Evolutionary conservation across 2,888 invertebrate species (phyloP).

Genomic region (Caenorhabditis afra): DNA sequence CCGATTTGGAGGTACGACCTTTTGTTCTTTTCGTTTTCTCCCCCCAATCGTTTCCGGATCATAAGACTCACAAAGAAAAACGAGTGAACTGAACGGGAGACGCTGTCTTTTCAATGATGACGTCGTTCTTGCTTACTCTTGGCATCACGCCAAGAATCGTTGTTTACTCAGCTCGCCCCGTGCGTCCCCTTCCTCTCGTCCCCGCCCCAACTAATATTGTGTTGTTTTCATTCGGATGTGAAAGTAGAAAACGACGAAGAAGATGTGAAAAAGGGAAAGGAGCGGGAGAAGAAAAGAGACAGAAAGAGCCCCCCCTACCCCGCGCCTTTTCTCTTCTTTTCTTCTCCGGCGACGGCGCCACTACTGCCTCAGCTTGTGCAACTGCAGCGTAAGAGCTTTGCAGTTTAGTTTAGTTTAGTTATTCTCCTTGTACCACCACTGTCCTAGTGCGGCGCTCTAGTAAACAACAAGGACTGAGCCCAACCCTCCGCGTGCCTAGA

Average conservation of each 20-base stretch:
- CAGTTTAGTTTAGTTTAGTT: slow-evolving; percentile 54
- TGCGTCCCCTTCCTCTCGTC: slow-evolving; percentile 8
- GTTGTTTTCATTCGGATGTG: slow-evolving; percentile 38
- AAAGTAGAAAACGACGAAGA: too few relatives aligned
- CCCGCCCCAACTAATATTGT: slow-evolving; percentile 43
- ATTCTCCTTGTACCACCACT: slow-evolving; percentile 47
- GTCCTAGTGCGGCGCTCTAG: slow-evolving; percentile 28
- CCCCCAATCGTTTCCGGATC: too few relatives aligned
- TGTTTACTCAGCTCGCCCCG: slow-evolving; percentile 37
- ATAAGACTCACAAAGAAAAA: too few relatives aligned
- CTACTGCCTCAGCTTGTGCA: too few relatives aligned
- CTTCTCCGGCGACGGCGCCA: too few relatives aligned
- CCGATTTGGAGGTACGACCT: slow-evolving; percentile 43
- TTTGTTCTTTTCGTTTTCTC: background rate
- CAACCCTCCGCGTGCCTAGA: slow-evolving; percentile 26
- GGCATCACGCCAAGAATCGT: slow-evolving; percentile 40
- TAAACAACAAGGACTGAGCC: slow-evolving; percentile 33
- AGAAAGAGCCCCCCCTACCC: too few relatives aligned
- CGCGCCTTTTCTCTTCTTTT: too few relatives aligned
- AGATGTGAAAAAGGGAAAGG: slow-evolving; percentile 10
- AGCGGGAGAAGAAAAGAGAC: background rate
- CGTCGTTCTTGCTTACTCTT: slow-evolving; percentile 22
- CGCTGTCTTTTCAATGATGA: background rate
- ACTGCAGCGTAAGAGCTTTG: background rate
- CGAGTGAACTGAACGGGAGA: too few relatives aligned